Base-by-base conservation (phyloP, 2,888 invertebrate species). In the Acanthopleura granulata region DNA sequence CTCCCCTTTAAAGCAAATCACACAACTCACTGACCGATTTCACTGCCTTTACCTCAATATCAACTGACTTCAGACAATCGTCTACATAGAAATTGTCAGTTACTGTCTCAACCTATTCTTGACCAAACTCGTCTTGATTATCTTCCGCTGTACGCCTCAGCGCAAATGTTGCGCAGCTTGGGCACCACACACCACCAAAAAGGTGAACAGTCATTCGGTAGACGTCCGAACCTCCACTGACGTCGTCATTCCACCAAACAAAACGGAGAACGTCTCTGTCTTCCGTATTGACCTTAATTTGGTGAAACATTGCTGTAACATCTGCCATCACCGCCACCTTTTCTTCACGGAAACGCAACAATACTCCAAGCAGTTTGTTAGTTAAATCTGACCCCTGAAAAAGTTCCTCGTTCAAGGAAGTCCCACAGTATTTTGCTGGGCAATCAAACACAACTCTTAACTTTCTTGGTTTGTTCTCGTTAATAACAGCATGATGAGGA, bases 281-380 rank as follows among this genome's bases (percentile, higher is more conserved):
- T 40, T n/a, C 74, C 9, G 72, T 22, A 15, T 11, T 14, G 0
- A 74, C 72, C 49, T 22, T 18, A 11, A 74, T 72, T 30, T 74
- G 74, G 25, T 72, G n/a, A 73, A 72, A 74, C 74, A 74, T 74
- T 16, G 18, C 70, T 25, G 49, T 50, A 40, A 74, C 27, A 11
- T 74, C 74, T 9, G 49, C 74, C 72, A 72, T 74, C 16, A 70
- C n/a, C 16, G 72, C 74, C 1, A 49, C n/a, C 40, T 1, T n/a
- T 11, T 72, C n/a, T 16, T 72, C 9, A 18, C 72, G 18, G 40
- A 72, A 72, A 9, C 40, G n/a, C 27, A 49, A n/a, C 4, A 30
- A 18, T n/a, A 72, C 72, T 11, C 49, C 49, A 1, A 72, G 27
- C 3, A 72, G 27, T 9, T n/a, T 40, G 29, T 72, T n/a, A 6